phyloP scores from a whole-genome alignment of 2,797 vertebrate species.

The Phataginus tetradactyla region DNA sequence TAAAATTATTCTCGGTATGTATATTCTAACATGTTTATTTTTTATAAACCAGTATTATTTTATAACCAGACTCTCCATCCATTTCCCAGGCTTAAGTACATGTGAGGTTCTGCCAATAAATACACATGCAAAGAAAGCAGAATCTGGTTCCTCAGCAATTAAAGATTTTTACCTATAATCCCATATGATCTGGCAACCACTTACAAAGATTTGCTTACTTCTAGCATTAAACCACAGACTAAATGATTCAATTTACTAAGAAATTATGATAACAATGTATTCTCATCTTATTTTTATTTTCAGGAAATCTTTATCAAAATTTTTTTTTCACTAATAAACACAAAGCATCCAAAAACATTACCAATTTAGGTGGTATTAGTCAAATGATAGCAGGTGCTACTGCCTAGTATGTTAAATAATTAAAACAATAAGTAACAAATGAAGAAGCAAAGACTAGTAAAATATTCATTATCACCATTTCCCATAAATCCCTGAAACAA shows the following conservation, averaged over 20 bases:
- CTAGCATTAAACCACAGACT: background rate
- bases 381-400: background rate
- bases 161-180: background rate
- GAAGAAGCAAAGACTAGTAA: background rate
- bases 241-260: background rate
- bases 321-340: background rate
- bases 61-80: background rate
- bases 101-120: background rate
- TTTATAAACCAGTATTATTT: background rate
- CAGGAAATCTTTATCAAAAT: constrained; percentile 17
- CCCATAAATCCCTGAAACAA: background rate
- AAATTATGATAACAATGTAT: background rate
- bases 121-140: too few species aligned
- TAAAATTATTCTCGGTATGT: background rate
- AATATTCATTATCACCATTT: background rate
- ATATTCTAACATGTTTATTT: background rate
- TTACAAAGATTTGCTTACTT: background rate
- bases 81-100: background rate
- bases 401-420: background rate
- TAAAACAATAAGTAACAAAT: background rate
- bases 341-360: background rate
- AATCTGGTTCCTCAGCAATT: background rate
- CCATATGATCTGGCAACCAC: background rate
- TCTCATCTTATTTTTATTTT: background rate
- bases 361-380: background rate